Conservation (phyloP, 2,113 vertebrate genomes). For the Hemibates koningsi region DNA sequence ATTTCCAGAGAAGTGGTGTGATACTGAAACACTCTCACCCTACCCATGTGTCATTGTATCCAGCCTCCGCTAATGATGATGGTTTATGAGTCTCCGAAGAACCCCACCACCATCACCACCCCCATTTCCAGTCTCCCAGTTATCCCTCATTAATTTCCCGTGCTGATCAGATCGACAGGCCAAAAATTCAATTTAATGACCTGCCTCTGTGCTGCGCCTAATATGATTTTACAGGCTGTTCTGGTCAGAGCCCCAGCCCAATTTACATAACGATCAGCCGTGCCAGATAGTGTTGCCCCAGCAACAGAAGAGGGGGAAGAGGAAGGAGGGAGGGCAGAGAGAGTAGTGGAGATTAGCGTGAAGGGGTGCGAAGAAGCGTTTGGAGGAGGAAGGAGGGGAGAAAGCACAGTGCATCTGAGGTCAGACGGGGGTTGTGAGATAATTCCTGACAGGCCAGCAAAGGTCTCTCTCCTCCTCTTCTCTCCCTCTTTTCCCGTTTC, state of each 20-base stretch:
- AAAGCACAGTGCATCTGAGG: constrained; percentile 26
- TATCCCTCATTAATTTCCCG: constrained; percentile 75
- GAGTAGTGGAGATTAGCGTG: constrained; percentile 32
- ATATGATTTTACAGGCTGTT: constrained; percentile 79
- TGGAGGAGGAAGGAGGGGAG: background rate
- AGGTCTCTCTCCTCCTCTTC: constrained; percentile 20
- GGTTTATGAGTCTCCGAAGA: constrained; percentile 64
- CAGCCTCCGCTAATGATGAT: constrained; percentile 64
- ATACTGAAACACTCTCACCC: constrained; percentile 53
- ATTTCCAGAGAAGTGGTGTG: constrained; percentile 53
- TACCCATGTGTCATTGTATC: constrained; percentile 58
- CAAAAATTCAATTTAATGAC: constrained; percentile 82
- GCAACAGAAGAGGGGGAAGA: constrained; percentile 69
- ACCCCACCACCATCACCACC: background rate
- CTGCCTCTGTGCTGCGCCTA: constrained; percentile 72
- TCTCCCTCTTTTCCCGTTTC: background rate
- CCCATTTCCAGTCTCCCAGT: constrained; percentile 35
- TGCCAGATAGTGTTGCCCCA: constrained; percentile 82
- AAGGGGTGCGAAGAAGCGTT: constrained; percentile 25
- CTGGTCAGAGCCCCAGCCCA: constrained; percentile 75
- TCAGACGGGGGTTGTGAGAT: constrained; percentile 61
- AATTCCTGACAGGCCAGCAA: constrained; percentile 63
- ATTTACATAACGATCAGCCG: constrained; percentile 84
- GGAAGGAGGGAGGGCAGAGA: constrained; percentile 22
- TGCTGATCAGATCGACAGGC: constrained; percentile 75